Conservation (phyloP, 2,113 vertebrate species). For the Polyodon spathula region DNA sequence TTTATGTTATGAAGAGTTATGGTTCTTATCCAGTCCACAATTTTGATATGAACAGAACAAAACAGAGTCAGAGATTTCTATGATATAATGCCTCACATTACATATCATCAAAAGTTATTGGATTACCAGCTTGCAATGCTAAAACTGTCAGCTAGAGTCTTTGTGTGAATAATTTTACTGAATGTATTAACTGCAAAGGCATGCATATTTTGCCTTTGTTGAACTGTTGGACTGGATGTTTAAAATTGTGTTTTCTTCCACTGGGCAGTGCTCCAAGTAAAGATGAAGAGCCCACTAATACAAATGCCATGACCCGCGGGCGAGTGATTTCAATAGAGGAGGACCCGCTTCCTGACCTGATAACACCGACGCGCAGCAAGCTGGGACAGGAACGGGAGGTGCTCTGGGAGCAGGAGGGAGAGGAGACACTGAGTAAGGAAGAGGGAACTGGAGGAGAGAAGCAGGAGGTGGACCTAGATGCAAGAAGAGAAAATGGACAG, state of each 20-base stretch:
- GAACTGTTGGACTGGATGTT: too few relatives aligned
- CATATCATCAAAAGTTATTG: too few relatives aligned
- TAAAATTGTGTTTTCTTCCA: constrained; percentile 22
- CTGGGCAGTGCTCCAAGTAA: background rate
- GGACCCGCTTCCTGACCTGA: constrained; percentile 25
- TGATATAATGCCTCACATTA: too few relatives aligned
- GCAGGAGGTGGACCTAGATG: background rate
- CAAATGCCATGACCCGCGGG: background rate
- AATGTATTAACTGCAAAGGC: too few relatives aligned
- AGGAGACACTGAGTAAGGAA: background rate
- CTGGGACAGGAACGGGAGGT: constrained; percentile 1
- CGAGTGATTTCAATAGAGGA: constrained; percentile 28
- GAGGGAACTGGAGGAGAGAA: background rate
- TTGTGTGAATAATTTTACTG: too few relatives aligned
- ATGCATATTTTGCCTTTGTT: too few relatives aligned
- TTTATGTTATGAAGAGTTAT: too few relatives aligned
- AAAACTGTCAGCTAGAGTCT: too few relatives aligned
- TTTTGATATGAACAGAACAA: too few relatives aligned
- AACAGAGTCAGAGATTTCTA: too few relatives aligned
- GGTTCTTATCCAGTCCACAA: too few relatives aligned
- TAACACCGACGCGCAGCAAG: constrained; percentile 5
- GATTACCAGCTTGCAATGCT: too few relatives aligned
- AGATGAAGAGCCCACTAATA: background rate
- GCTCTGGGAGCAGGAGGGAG: constrained; percentile 3
- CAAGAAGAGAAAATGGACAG: background rate